Evolutionary conservation across 1,140 invertebrate genomes (phyloP).

Genomic region (Diabrotica undecimpunctata): DNA sequence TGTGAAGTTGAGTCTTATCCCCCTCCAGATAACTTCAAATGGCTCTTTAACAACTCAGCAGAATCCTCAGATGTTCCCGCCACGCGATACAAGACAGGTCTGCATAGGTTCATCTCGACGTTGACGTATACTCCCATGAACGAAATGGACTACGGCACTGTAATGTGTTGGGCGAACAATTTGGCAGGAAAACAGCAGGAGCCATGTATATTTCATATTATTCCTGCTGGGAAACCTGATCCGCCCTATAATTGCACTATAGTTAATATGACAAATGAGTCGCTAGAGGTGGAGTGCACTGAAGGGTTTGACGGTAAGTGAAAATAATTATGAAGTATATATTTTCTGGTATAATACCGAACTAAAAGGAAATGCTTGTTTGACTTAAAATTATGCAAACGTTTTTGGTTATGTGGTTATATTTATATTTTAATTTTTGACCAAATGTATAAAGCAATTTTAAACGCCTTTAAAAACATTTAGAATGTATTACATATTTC

Average conservation of each 20-base stretch:
- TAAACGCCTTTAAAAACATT: neutral
- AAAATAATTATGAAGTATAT: neutral
- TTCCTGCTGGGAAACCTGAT: slow-evolving; percentile 75
- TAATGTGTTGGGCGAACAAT: slow-evolving; percentile 63
- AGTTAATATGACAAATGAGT: slow-evolving; percentile 75
- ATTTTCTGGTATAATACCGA: too few relatives aligned
- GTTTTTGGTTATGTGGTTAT: too few relatives aligned
- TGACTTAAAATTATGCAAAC: too few relatives aligned
- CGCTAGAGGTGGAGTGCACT: slow-evolving; percentile 67
- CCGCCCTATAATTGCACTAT: slow-evolving; percentile 75
- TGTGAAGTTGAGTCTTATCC: slow-evolving; percentile 87
- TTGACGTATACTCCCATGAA: slow-evolving; percentile 75
- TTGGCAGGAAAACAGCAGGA: slow-evolving; percentile 63
- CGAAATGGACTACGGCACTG: slow-evolving; percentile 71
- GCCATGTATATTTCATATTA: slow-evolving; percentile 70
- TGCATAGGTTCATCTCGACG: slow-evolving; percentile 62
- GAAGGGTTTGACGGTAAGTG: slow-evolving; percentile 76
- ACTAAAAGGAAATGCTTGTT: too few relatives aligned
- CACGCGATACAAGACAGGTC: slow-evolving; percentile 56
- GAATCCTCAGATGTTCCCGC: slow-evolving; percentile 73
- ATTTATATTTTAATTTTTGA: too few relatives aligned
- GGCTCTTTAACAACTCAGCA: slow-evolving; percentile 86
- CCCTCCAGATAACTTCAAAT: slow-evolving; percentile 75
- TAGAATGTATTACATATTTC: neutral
- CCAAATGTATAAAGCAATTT: too few relatives aligned